A percentile compares a stretch with the other conserved stretches of the same genome.
These are phyloP conservation scores for Gnathonemus echidnorhynchus DNA, from an alignment of 2,113 vertebrate species.

Conservation along the genomic window DNA sequence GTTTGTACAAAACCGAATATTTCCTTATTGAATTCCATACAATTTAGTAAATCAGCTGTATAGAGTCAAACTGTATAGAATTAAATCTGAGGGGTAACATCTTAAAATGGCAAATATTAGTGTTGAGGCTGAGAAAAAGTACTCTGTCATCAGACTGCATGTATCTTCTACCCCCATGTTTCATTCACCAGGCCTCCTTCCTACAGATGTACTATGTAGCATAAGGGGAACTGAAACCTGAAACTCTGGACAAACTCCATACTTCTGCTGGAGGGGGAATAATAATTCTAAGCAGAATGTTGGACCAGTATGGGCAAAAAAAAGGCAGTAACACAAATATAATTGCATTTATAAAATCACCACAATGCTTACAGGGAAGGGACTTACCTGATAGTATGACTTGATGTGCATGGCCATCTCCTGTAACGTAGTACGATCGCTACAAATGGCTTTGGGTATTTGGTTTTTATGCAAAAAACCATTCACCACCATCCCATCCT, in stretches of 20 bases:
- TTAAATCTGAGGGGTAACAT: background rate
- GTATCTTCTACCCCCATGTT: background rate
- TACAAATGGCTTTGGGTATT: background rate
- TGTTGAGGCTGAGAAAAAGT: background rate
- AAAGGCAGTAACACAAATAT: background rate
- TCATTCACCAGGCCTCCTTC: background rate
- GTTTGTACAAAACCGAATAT: background rate
- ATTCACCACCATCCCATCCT: background rate
- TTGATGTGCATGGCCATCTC: constrained; percentile 53
- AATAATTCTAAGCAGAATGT: background rate
- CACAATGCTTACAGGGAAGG: background rate
- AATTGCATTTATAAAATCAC: background rate
- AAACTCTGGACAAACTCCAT: background rate
- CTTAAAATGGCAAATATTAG: background rate
- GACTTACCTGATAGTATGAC: constrained; percentile 50
- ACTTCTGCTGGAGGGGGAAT: background rate
- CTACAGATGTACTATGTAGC: too few relatives aligned
- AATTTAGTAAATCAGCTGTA: background rate
- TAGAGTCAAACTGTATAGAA: background rate
- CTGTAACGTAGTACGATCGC: constrained; percentile 33
- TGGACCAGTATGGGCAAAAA: background rate
- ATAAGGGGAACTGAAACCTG: background rate
- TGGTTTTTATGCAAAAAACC: background rate
- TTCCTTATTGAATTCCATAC: background rate
- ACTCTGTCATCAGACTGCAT: background rate